phyloP scores from a whole-genome alignment of 2,797 vertebrate genomes.

The Cynopterus sphinx region DNA sequence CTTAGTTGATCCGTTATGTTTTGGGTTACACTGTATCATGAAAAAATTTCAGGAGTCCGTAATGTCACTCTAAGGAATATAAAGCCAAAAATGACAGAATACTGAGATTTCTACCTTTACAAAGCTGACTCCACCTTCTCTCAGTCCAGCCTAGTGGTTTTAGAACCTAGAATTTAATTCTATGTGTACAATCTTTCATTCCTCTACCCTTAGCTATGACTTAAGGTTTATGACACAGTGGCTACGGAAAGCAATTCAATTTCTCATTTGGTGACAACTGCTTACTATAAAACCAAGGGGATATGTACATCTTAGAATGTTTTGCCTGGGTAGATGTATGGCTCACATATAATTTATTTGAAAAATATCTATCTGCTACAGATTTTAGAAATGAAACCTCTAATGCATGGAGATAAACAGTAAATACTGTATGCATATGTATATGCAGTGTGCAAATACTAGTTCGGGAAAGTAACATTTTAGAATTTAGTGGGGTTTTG shows the following conservation, averaged over 20 bases:
- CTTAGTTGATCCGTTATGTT: neutral
- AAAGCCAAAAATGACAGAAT: neutral
- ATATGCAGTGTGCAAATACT: neutral
- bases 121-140: neutral
- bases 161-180: neutral
- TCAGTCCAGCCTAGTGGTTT: neutral
- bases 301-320: neutral
- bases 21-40: neutral
- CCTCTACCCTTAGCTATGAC: neutral
- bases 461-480: neutral
- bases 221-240: neutral
- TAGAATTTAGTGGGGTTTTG: neutral
- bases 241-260: neutral
- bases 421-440: neutral
- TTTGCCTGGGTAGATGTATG: neutral
- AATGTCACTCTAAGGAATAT: neutral
- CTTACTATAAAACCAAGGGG: neutral
- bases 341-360: neutral
- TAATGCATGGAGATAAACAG: neutral
- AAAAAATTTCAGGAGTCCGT: neutral
- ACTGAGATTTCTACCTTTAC: neutral
- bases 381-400: neutral
- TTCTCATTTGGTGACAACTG: neutral
- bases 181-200: neutral
- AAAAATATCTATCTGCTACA: neutral